These are phyloP conservation scores for Sciaenops ocellatus DNA, from an alignment of 2,797 vertebrate genomes.

Conservation along the genomic window DNA sequence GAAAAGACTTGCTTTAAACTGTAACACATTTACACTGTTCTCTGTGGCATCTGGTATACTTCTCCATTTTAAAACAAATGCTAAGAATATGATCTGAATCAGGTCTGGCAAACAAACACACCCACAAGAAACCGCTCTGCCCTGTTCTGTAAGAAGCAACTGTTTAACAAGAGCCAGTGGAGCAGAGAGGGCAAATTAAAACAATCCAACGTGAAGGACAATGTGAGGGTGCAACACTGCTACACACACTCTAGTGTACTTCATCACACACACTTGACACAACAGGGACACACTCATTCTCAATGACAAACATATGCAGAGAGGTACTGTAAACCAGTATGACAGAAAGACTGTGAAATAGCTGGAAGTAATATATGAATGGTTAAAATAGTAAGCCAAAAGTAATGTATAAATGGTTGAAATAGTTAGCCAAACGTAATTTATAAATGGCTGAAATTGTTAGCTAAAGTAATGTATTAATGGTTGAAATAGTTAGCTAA, in stretches of 20 bases:
- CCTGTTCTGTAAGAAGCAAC: constrained; percentile 66
- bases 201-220: constrained; percentile 52
- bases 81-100: constrained; percentile 43
- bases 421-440: not conserved
- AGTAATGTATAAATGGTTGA: not conserved
- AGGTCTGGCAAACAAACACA: constrained; percentile 46
- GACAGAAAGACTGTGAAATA: not conserved
- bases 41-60: constrained; percentile 9
- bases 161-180: constrained; percentile 65
- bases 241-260: constrained; percentile 13
- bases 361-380: too few relatives aligned
- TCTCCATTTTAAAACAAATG: constrained; percentile 38
- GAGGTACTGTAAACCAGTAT: not conserved
- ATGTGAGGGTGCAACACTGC: constrained; percentile 10
- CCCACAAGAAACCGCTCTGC: constrained; percentile 25
- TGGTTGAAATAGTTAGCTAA: too few relatives aligned
- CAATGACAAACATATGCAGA: constrained; percentile 26
- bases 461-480: not conserved
- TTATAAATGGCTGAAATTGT: not conserved
- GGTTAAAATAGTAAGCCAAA: not conserved
- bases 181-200: constrained; percentile 63
- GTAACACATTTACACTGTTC: constrained; percentile 20
- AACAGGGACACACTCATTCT: not conserved
- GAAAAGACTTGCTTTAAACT: constrained; percentile 15
- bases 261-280: constrained; percentile 28